Base-by-base conservation (phyloP, 2,797 vertebrate genomes). In the Sphaeramia orbicularis region DNA sequence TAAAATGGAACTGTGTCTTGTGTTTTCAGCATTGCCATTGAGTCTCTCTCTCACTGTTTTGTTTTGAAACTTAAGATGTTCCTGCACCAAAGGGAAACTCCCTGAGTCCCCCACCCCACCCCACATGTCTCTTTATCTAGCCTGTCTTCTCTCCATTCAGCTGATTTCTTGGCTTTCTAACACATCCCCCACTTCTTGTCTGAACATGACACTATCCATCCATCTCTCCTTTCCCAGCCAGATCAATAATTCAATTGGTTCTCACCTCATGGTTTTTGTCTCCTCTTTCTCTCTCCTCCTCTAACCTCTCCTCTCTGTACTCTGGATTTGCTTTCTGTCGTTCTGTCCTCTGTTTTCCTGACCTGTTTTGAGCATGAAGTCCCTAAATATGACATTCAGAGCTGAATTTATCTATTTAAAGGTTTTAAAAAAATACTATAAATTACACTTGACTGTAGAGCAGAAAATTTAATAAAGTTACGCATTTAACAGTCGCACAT, bases 231-330 rank as follows among this genome's bases (percentile, higher is more conserved):
- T 92, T 91, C 90, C 72, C 62, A 65, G 80, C 45, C 37, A 36
- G 71, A 89, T 94, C 79, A 93, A 94, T 94, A 90, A 93, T 93
- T 93, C 69, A 94, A 67, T 87, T 6, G 14, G 55, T 72, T 52
- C 57, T 83, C 42, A 30, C 30, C 71, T 75, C 49, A 41, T 54
- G 65, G 54, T 81, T 71, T 42, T 63, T 53, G 70, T 59, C 70
- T 76, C 71, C 63, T 70, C 68, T 79, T 73, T 76, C 60, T 24
- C n/a, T 40, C n/a, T 44, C 35, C 4, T 37, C 15, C 37, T 54
- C 16, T 18, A 3, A 48, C 2, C 12, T 68, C 41, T 53, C 51
- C 7, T 50, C 10, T n/a, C 15, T 53, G 18, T 14, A 51, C 21
- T 15, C 37, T 4, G 2, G 0, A 3, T 15, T 51, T 27, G 14